Evolutionary conservation across 2,888 invertebrate genomes (phyloP), one percentile per base, ranked within the genome.

Genomic region (Ormyrus pomaceus): DNA sequence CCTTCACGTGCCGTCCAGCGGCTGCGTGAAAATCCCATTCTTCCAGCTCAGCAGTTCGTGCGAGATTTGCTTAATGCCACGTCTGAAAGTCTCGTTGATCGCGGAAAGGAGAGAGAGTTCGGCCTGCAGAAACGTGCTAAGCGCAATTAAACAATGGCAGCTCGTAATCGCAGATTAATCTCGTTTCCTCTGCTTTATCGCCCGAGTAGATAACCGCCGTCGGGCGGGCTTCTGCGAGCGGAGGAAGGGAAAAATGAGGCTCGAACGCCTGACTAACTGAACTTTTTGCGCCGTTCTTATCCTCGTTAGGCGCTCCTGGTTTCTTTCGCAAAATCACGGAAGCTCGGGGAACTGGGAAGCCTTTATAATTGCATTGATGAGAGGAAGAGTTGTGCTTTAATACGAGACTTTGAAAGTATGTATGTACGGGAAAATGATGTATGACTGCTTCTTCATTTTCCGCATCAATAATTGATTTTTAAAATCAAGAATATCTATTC

Each of bases 121-220:
- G 13, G 8, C 9, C 34, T 9, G 19, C 10, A 50, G 48, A 48
- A 50, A 50, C 10, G 46, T n/a, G 13, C n/a, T 65, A 8, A 66
- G 13, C 46, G 56, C 62, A 73, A 73, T 73, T 56, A 78, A 73
- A 73, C 73, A 73, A 66, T 13, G 62, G 34, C 34, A 19, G 55
- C 46, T 58, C 55, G 45, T 78, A 78, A 55, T 72, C 77, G 58
- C 59, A 51, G 34, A 66, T 59, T 53, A 78, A 72, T 79, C 69
- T 68, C 46, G 45, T 19, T 59, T 59, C 55, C 70, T 62, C 58
- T 19, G 13, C 65, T 13, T 73, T 69, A 69, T 69, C 64, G 51
- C 55, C 6, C 46, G 45, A 34, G 34, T 6, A 45, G 51, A 71
- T 58, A 77, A 58, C 62, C 7, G 58, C 9, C 19, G 13, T 2